Base-by-base conservation (phyloP, 2,113 vertebrate species). In the Ia io region DNA sequence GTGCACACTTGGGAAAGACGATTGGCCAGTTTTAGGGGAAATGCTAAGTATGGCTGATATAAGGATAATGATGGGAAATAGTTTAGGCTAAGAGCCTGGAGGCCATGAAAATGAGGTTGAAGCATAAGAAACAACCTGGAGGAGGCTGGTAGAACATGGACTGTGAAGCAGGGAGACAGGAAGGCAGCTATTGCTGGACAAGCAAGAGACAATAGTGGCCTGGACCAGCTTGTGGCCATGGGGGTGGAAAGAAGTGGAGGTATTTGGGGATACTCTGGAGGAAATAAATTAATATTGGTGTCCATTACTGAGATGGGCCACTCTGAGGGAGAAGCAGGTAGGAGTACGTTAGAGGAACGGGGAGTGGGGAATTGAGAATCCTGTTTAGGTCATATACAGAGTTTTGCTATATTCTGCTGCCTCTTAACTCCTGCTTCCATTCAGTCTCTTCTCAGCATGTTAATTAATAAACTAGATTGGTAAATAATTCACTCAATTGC, bases 321-420 rank as follows among this genome's bases (percentile, higher is more conserved):
- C 13, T 40, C 23, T 5, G 63, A 83, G 51, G 37, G 18, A 35
- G 67, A 37, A 71, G 35, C 42, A 18, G 63, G 17, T 20, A 13
- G 56, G 14, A 16, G 69, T 5, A 2, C 10, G 28, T 10, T 18
- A 1, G 32, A 7, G 22, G 4, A 5, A 3, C 0, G 0, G 40
- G 80, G 35, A 5, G 6, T 1, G 2, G 37, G 42, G 25, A 5
- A 61, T 0, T 17, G 28, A 76, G 30, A 23, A 11, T 51, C 63
- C 71, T 9, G 53, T 51, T 51, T 63, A 16, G 18, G 47, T 78
- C 47, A 4, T 1, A 0, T 3, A 25, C 35, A 18, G 25, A 18
- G 67, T 25, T 82, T 61, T 42, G 71, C 10, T 56, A 11, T 70
- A 0, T n/a, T 30, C 37, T 25, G 1, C 20, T 40, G 5, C 28